These are phyloP conservation scores for Cricetomys ansorgei DNA, from an alignment of 2,113 vertebrate genomes.

Conservation along the genomic window DNA sequence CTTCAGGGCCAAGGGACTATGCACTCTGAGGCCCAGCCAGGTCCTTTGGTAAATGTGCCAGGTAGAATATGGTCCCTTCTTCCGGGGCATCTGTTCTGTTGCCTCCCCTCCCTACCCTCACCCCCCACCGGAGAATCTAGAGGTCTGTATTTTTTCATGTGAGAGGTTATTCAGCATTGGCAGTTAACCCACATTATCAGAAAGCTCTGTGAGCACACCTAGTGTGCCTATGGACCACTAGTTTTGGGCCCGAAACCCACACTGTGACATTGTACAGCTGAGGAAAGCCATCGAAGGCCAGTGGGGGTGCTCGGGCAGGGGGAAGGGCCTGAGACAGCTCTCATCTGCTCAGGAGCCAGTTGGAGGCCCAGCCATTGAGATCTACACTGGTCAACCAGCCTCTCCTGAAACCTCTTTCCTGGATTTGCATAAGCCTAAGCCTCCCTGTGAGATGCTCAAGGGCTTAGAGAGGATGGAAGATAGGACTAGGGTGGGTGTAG, in stretches of 20 bases:
- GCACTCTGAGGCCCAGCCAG: not conserved
- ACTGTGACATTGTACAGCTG: not conserved
- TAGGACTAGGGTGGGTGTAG: not conserved
- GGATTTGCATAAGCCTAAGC: not conserved
- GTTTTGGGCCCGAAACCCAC: not conserved
- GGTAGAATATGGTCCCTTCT: not conserved
- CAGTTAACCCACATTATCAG: not conserved
- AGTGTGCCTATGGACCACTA: not conserved
- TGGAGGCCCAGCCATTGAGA: not conserved
- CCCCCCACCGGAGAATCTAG: not conserved
- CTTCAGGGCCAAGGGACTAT: not conserved
- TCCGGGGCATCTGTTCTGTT: not conserved
- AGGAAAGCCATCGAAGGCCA: not conserved
- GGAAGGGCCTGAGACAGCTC: too few relatives aligned
- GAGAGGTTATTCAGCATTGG: not conserved
- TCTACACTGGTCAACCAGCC: not conserved
- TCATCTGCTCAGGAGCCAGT: not conserved
- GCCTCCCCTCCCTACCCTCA: too few relatives aligned
- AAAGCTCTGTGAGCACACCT: not conserved
- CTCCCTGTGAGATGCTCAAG: not conserved
- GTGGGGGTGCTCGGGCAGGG: not conserved
- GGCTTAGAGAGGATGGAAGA: not conserved
- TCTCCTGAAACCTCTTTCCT: not conserved
- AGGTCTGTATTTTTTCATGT: not conserved
- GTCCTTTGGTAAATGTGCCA: not conserved